Evolutionary conservation across 2,113 vertebrate species (phyloP), one percentile per base, ranked within the genome.

Genomic region (Indicator indicator): DNA sequence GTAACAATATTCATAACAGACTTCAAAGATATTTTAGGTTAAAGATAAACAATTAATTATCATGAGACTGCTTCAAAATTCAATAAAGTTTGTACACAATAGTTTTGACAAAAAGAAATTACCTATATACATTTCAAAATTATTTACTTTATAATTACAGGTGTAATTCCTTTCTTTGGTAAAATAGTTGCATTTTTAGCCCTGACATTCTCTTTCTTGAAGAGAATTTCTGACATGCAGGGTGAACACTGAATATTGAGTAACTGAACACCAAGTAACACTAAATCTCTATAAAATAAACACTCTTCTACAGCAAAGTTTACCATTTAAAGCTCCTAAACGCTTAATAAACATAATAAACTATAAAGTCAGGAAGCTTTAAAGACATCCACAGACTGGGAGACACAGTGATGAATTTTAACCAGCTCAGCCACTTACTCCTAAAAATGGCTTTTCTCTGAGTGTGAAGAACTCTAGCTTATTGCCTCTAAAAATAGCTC

Each of bases 401-500:
- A 93, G 38, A 54, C 12, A 24, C 4, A 86, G 28, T 36, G 30
- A 88, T 59, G 36, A 93, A 68, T 86, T 80, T 87, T 71, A 78
- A 85, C 28, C 38, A 46, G 72, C 44, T 77, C 38, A 87, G 59
- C 24, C 75, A 70, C 50, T 89, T 56, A 87, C 32, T 88, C 60
- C 84, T 89, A 92, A 92, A 92, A 89, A 88, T 44, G 58, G 67
- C 33, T 85, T 71, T 91, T 85, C 67, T 79, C 40, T 80, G 54
- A 72, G 52, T 89, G 36, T 20, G 16, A 87, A 68, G 80, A 92
- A 50, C 56, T 94, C 46, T 76, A 50, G 26, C 42, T 85, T 92
- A 59, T 12, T 91, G 75, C 42, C 38, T 89, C 89, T 71, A 95
- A 94, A 95, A 94, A 85, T 88, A 94, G n/a, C 28, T 89, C 17